Evolutionary conservation across 2,113 vertebrate species (phyloP), one percentile per base, ranked within the genome.

Genomic region (Caretta caretta): DNA sequence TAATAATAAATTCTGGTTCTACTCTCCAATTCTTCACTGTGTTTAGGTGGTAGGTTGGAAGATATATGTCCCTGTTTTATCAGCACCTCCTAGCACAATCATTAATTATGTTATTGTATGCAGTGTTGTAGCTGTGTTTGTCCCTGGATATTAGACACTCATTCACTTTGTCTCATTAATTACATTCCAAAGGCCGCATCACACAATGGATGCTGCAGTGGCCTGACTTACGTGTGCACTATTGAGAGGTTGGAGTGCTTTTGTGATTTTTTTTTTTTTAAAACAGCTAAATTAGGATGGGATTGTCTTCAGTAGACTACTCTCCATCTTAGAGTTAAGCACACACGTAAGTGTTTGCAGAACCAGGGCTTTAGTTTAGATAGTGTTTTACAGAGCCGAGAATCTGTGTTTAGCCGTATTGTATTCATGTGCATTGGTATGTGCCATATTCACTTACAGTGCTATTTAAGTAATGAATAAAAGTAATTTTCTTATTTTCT

Each of bases 231-330:
- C n/a, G 16, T n/a, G 31, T n/a, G 35, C 62, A n/a, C 62, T 69
- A n/a, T n/a, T 35, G 31, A 46, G 38, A 38, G n/a, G n/a, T 76
- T 76, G 20, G 38, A 22, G 10, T 76, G 9, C 72, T 76, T 76
- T 88, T 96, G 88, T 96, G 96, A 95, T 97, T 96, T 96, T 96
- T 81, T 59, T 93, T 95, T 96, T 96, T 81, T 65, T 93, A 19
- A 19, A 49, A 91, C 87, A 0, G 5, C 94, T 92, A 97, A 92
- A 96, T 87, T 89, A 57, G 81, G 90, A 93, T 19, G 80, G 22
- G n/a, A 75, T 75, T 75, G 19, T 75, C 56, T 92, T 96, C 93
- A 95, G 82, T 93, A 85, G 94, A 90, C 69, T 85, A 62, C 83
- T n/a, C 17, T 96, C 87, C 54, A 65, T 65, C 89, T 96, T 89